Percentiles rank a stretch among this genome's conserved stretches.
Evolutionary conservation across 2,888 invertebrate genomes (phyloP).

Genomic region (Dugesia japonica): DNA sequence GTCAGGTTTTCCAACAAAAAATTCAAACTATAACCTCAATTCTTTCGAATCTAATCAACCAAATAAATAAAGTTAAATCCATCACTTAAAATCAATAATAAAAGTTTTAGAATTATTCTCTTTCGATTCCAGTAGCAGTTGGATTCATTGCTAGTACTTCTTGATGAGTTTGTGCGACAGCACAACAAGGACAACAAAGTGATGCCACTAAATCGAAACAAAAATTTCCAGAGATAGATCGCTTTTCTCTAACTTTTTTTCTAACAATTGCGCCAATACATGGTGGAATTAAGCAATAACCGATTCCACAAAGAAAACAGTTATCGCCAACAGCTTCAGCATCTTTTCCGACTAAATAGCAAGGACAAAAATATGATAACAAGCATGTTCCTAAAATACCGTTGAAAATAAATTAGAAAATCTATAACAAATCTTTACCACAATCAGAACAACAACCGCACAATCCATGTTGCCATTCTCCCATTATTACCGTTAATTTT

Average conservation of each 20-base stretch:
- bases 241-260: neutral
- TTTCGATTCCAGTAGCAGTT: neutral
- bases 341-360: neutral
- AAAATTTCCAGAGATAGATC: neutral
- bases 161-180: neutral
- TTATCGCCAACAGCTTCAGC: neutral
- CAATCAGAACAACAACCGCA: neutral
- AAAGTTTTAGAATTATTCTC: neutral
- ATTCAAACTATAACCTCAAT: too few species aligned
- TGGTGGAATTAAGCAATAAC: neutral
- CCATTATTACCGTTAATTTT: too few species aligned
- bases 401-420: neutral
- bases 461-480: neutral
- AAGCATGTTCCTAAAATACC: neutral
- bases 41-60: too few species aligned
- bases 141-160: neutral
- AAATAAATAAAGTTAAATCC: too few species aligned
- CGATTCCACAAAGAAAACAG: neutral
- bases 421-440: neutral
- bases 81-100: too few species aligned
- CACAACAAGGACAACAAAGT: conserved; percentile 50
- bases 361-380: neutral
- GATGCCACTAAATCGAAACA: conserved; percentile 36
- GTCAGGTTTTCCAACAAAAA: too few species aligned
- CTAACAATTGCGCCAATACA: conserved; percentile 6